A percentile compares a stretch with the other conserved stretches of the same genome.
phyloP scores from a whole-genome alignment of 2,797 vertebrate genomes.

The Lagodon rhomboides region DNA sequence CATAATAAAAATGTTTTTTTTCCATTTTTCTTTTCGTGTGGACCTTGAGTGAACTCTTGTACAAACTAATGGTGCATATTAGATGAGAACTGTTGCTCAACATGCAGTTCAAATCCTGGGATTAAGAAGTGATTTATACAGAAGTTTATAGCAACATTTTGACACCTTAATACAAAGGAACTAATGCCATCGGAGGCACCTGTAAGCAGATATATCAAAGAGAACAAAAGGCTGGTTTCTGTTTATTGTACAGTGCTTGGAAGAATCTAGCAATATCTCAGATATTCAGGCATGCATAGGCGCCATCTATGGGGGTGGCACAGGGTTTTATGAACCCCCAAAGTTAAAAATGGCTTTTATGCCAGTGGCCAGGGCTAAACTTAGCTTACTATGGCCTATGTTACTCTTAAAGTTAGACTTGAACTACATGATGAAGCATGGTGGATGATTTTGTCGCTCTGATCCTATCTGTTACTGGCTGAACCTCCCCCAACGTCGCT shows the following conservation, averaged over 20 bases:
- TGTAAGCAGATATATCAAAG: not conserved
- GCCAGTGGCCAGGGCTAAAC: no score
- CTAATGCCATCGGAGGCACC: not conserved
- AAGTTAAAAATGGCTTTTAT: no score
- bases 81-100: slow-evolving; percentile 27
- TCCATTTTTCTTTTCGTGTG: slow-evolving; percentile 6
- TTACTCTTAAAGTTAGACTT: no score
- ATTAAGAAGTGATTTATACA: slow-evolving; percentile 8
- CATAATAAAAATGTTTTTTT: slow-evolving; percentile 10
- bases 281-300: slow-evolving; percentile 10
- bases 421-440: no score
- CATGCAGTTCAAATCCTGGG: slow-evolving; percentile 2
- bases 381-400: no score
- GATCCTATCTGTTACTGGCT: no score
- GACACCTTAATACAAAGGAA: not conserved
- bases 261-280: slow-evolving; percentile 7
- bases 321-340: no score
- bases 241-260: slow-evolving; percentile 4
- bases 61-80: slow-evolving; percentile 38
- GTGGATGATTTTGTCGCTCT: no score
- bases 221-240: slow-evolving; percentile 11
- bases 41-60: slow-evolving; percentile 27
- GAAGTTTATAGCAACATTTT: slow-evolving; percentile 14
- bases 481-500: no score
- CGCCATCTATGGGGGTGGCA: no score